phyloP scores from a whole-genome alignment of 1,140 invertebrate genomes.

The Agrypnia vestita region DNA sequence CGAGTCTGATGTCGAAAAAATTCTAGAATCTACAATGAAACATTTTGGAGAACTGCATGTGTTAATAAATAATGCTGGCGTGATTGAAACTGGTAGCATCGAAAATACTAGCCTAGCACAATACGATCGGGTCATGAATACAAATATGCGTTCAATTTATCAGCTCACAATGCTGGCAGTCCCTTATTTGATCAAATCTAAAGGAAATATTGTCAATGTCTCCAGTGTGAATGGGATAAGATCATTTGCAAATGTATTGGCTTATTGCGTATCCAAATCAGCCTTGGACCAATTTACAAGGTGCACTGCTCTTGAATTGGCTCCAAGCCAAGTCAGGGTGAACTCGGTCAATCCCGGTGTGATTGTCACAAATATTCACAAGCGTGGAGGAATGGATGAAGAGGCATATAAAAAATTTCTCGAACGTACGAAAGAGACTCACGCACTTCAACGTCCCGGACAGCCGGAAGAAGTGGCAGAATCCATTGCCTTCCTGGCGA shows the following conservation, averaged over 20 bases:
- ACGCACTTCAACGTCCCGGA: constrained; percentile 84
- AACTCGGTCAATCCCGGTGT: constrained; percentile 87
- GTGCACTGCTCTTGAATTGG: constrained; percentile 81
- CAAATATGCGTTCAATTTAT: constrained; percentile 83
- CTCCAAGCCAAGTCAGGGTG: constrained; percentile 81
- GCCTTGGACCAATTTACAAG: constrained; percentile 88
- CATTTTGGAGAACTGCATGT: constrained; percentile 78
- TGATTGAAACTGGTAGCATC: constrained; percentile 80
- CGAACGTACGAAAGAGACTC: constrained; percentile 81
- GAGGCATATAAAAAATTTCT: constrained; percentile 81
- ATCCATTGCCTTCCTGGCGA: constrained; percentile 85
- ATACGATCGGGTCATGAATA: constrained; percentile 82
- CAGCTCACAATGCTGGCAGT: constrained; percentile 83
- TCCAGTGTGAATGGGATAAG: constrained; percentile 84
- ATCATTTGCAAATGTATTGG: constrained; percentile 77
- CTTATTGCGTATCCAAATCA: constrained; percentile 87
- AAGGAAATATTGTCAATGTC: constrained; percentile 87
- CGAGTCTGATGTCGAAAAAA: constrained; percentile 77
- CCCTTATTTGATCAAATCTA: constrained; percentile 80
- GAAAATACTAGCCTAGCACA: constrained; percentile 82
- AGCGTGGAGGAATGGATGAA: constrained; percentile 79
- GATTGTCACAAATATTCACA: constrained; percentile 82
- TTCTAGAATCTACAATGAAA: constrained; percentile 75
- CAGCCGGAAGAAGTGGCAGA: constrained; percentile 83
- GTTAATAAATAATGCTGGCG: constrained; percentile 87